These are phyloP conservation scores for Podarcis siculus DNA, from an alignment of 2,797 vertebrate species.

Conservation along the genomic window DNA sequence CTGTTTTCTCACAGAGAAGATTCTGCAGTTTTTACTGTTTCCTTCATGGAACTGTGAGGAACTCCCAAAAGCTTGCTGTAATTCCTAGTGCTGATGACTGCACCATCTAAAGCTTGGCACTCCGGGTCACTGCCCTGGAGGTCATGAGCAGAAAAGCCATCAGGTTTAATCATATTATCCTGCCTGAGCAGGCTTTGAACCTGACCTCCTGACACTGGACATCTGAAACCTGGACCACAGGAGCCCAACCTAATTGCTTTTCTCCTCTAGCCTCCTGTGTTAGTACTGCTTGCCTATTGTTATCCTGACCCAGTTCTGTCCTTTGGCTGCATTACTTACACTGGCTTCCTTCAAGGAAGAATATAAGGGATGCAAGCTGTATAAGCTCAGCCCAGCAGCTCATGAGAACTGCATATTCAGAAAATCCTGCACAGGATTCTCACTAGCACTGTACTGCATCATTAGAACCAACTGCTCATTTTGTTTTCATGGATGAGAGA, in stretches of 20 bases:
- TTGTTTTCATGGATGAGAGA: background rate
- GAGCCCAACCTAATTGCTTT: background rate
- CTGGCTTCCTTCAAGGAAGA: fast-evolving
- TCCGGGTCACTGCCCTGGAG: background rate
- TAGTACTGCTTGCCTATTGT: background rate
- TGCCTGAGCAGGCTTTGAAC: background rate
- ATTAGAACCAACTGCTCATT: background rate
- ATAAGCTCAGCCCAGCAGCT: background rate
- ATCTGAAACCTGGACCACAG: background rate
- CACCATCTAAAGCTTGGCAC: background rate
- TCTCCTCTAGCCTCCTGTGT: background rate
- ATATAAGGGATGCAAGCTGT: background rate
- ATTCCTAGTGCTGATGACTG: fast-evolving
- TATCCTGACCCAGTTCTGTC: background rate
- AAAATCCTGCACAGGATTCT: background rate
- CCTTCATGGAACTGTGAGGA: background rate
- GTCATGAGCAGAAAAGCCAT: background rate
- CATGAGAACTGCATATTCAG: fast-evolving
- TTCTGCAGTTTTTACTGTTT: background rate
- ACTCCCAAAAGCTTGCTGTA: background rate
- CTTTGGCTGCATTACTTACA: fast-evolving
- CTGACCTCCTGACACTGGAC: background rate
- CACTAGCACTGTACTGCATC: background rate
- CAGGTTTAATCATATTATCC: background rate
- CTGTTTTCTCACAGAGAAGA: background rate